These are phyloP conservation scores for Biston betularia DNA, from an alignment of 2,888 invertebrate genomes.

Conservation along the genomic window DNA sequence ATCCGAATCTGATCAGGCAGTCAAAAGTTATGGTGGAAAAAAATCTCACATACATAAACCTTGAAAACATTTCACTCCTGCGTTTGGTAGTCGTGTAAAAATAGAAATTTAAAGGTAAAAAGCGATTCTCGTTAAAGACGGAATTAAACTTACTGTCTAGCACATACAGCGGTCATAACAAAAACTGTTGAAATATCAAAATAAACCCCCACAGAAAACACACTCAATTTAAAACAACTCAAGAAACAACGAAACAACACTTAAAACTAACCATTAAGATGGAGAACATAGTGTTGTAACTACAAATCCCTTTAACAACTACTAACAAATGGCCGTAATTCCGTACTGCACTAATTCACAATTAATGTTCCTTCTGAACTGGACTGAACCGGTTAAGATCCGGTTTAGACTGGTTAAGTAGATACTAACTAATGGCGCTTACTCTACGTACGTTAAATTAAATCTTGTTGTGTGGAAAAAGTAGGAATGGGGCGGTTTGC, in stretches of 20 bases:
- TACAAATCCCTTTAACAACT: conserved; percentile 59
- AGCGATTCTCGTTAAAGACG: too few relatives aligned
- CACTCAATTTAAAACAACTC: conserved; percentile 25
- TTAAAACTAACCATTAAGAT: conserved; percentile 33
- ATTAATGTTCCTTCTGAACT: conserved; percentile 65
- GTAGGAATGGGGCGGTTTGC: conserved; percentile 29
- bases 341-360: conserved; percentile 67
- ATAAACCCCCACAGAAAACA: conserved; percentile 15
- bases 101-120: too few relatives aligned
- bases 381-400: conserved; percentile 51
- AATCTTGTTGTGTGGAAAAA: conserved; percentile 45
- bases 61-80: too few relatives aligned
- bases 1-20: too few relatives aligned
- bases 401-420: conserved; percentile 65
- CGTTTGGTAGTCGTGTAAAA: too few relatives aligned
- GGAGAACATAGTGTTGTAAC: conserved; percentile 26
- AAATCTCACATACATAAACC: too few relatives aligned
- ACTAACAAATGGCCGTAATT: conserved; percentile 66
- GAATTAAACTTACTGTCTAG: too few relatives aligned
- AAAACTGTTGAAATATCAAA: conserved; percentile 15
- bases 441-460: conserved; percentile 51
- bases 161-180: too few relatives aligned
- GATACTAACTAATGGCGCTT: conserved; percentile 58
- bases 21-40: too few relatives aligned
- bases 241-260: conserved; percentile 28